Percentiles rank a stretch among this genome's conserved stretches.
Evolutionary conservation across 1,140 invertebrate species (phyloP).

Genomic region (Halesus radiatus): DNA sequence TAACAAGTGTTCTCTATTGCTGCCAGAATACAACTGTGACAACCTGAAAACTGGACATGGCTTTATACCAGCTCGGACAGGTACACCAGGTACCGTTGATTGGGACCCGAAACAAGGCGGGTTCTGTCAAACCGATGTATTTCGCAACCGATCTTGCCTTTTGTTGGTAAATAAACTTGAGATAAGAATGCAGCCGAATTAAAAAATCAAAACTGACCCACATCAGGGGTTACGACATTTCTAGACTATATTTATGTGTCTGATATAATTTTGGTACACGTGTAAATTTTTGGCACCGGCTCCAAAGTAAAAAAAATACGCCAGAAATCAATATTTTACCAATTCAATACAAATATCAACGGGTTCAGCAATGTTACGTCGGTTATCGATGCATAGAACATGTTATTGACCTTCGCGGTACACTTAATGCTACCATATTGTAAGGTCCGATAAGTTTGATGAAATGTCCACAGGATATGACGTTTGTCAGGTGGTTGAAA

Average conservation of each 20-base stretch:
- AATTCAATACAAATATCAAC: too few relatives aligned
- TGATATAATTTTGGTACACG: not conserved
- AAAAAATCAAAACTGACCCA: slow-evolving; percentile 17
- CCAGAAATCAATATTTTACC: not conserved
- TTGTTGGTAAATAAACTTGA: slow-evolving; percentile 3
- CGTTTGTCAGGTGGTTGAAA: too few relatives aligned
- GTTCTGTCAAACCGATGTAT: slow-evolving; percentile 16
- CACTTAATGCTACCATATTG: too few relatives aligned
- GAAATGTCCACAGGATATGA: too few relatives aligned
- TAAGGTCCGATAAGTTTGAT: too few relatives aligned
- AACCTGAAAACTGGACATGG: slow-evolving; percentile 18
- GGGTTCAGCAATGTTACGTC: too few relatives aligned
- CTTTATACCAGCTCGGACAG: slow-evolving; percentile 28
- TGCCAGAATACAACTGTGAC: slow-evolving; percentile 30
- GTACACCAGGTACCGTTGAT: slow-evolving; percentile 4
- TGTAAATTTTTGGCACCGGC: slow-evolving; percentile 9
- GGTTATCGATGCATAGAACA: too few relatives aligned
- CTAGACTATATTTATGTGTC: not conserved
- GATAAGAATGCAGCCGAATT: slow-evolving; percentile 1
- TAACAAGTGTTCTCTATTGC: slow-evolving; percentile 13
- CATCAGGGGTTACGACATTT: slow-evolving; percentile 15
- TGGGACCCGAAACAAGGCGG: not conserved
- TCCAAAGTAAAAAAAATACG: not conserved
- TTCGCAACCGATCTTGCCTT: slow-evolving; percentile 10
- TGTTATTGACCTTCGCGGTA: too few relatives aligned